phyloP scores from a whole-genome alignment of 1,140 invertebrate genomes.

The Drosophila ananassae region DNA sequence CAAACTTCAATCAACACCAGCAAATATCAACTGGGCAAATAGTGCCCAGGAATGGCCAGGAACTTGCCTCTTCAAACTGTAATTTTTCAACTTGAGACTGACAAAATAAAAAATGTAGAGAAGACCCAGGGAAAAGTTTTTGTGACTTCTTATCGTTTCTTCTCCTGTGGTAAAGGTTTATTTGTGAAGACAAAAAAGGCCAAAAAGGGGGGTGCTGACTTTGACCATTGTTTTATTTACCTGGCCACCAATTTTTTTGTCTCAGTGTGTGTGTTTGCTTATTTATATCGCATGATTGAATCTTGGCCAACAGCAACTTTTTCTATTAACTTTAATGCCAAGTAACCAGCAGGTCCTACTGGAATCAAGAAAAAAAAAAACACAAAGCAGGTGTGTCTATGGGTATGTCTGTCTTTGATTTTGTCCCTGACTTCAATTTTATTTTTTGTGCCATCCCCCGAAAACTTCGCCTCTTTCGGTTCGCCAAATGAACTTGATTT shows the following conservation, averaged over 20 bases:
- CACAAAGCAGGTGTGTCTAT: conserved; percentile 57
- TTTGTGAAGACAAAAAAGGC: conserved; percentile 12
- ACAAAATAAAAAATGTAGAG: conserved; percentile 32
- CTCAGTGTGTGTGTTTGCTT: conserved; percentile 56
- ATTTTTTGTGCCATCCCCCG: conserved; percentile 7
- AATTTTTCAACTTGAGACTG: conserved; percentile 74
- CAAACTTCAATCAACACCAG: conserved; percentile 78
- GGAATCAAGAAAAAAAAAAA: conserved; percentile 11
- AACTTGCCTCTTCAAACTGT: conserved; percentile 68
- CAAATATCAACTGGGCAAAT: conserved; percentile 53
- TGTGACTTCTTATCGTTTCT: conserved; percentile 77
- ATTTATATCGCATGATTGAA: conserved; percentile 82
- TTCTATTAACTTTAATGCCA: conserved; percentile 83
- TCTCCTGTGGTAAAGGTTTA: conserved; percentile 44
- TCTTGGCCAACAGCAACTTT: conserved; percentile 82
- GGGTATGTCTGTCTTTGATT: conserved; percentile 24
- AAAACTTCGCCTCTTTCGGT: conserved; percentile 42
- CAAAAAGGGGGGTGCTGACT: conserved; percentile 43
- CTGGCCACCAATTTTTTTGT: conserved; percentile 49
- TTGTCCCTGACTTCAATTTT: conserved; percentile 38
- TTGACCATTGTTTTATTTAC: conserved; percentile 80
- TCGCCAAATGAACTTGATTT: conserved; percentile 78
- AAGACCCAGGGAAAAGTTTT: conserved; percentile 51
- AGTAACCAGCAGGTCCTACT: conserved; percentile 42
- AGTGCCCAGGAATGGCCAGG: conserved; percentile 28